Base-by-base conservation (phyloP, 2,888 invertebrate species). In the Stictocephala bisonia region DNA sequence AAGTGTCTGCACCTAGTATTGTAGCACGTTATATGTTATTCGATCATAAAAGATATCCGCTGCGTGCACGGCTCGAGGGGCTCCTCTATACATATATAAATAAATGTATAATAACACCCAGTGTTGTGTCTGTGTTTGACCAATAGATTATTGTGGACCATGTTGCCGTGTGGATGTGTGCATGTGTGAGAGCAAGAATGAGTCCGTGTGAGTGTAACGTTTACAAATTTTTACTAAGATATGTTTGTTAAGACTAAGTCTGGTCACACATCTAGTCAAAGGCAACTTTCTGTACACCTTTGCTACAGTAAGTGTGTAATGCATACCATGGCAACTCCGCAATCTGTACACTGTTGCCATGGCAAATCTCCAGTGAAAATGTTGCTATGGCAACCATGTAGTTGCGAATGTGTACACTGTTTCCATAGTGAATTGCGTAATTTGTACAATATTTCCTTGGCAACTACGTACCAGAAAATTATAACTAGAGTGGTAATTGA, bases 201-300 rank as follows among this genome's bases (percentile, higher is more conserved):
- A 22, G 44, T 22, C 26, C 18, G 44, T 64, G 64, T 64, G 44
- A 44, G 35, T 40, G 22, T 40, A 41, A 44, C 70, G 29, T 71
- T 71, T 71, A 71, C 58, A 44, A 71, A 53, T 58, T 71, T 71
- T 71, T 71, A 58, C 58, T 58, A 58, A 71, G 58, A 71, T 40
- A 41, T 58, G 70, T 70, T 70, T 56, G 70, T 71, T 71, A 69
- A 69, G 56, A 69, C 53, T 68, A 51, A 22, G 50, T 53, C 53
- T 53, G 53, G 56, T 58, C 24, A 56, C 70, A 40, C 58, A 18
- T 71, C 70, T 71, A 71, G 70, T 71, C 70, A 71, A 53, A 35
- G 70, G 51, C n/a, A n/a, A n/a, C n/a, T n/a, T n/a, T n/a, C n/a
- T n/a, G n/a, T n/a, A n/a, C n/a, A n/a, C n/a, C n/a, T n/a, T n/a